Percentiles rank a stretch among this genome's conserved stretches.
Evolutionary conservation across 1,140 invertebrate genomes (phyloP).

Genomic region (Macrotrachela quadricornifera): DNA sequence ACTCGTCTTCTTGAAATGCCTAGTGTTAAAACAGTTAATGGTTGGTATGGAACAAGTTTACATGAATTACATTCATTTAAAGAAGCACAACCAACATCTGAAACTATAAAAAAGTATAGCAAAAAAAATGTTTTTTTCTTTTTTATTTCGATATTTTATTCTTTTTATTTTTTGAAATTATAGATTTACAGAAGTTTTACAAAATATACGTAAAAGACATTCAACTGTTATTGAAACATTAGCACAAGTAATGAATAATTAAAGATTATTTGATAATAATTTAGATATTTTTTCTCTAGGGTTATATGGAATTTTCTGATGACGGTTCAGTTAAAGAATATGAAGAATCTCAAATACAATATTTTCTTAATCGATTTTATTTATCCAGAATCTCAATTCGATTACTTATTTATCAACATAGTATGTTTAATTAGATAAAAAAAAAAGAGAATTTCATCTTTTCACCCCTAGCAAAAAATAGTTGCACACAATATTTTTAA

Average conservation of each 20-base stretch:
- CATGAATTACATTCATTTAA: slow-evolving; percentile 77
- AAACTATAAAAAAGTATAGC: slow-evolving; percentile 42
- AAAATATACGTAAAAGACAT: slow-evolving; percentile 79
- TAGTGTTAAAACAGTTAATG: neutral
- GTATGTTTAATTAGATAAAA: slow-evolving; percentile 40
- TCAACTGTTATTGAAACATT: slow-evolving; percentile 90
- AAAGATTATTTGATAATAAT: slow-evolving; percentile 1
- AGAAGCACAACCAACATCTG: slow-evolving; percentile 43
- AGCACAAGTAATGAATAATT: slow-evolving; percentile 44
- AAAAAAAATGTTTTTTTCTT: slow-evolving; percentile 6
- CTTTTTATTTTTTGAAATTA: slow-evolving; percentile 9
- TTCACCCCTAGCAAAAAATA: no score
- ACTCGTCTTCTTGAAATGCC: slow-evolving; percentile 41
- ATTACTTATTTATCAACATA: slow-evolving; percentile 97
- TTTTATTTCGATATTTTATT: neutral
- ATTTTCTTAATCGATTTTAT: slow-evolving; percentile 90
- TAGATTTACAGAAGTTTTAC: slow-evolving; percentile 65
- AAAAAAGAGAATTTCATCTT: neutral
- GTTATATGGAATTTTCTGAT: no score
- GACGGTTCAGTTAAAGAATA: neutral
- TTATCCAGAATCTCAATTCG: slow-evolving; percentile 88
- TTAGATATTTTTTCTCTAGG: no score
- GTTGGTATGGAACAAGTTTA: slow-evolving; percentile 53
- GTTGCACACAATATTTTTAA: no score
- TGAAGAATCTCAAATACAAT: slow-evolving; percentile 39